Base-by-base conservation (phyloP, 2,888 invertebrate species). In the Phlogophora meticulosa region DNA sequence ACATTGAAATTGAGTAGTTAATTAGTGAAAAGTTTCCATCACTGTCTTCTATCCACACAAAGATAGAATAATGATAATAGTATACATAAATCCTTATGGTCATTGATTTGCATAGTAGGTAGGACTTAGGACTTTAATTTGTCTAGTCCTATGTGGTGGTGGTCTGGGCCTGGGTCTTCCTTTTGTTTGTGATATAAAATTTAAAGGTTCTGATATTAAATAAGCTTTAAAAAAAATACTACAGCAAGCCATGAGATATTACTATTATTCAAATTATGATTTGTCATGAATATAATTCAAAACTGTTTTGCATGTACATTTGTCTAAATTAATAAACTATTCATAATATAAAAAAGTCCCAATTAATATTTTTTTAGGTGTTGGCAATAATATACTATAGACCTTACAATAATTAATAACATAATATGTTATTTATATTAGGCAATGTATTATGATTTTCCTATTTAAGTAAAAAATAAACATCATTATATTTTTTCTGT, bases 181-280 rank as follows among this genome's bases (percentile, higher is more conserved):
- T 72, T 65, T 32, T 59, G n/a, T 70, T 34, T 72, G 36, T 72
- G 4, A 11, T 7, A 10, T 7, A 45, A 17, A 32, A 60, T 17
- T 4, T 28, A 28, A 28, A 28, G n/a, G n/a, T n/a, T n/a, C n/a
- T n/a, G n/a, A n/a, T n/a, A n/a, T n/a, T n/a, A n/a, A n/a, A n/a
- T n/a, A n/a, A n/a, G 13, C 13, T 42, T 32, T 17, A 60, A 28
- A 7, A 28, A 20, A 4, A 1, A 28, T 0, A 20, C 11, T 9
- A n/a, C n/a, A n/a, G n/a, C n/a, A n/a, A n/a, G n/a, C n/a, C n/a
- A n/a, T n/a, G n/a, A n/a, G n/a, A n/a, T 28, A 28, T 28, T 28
- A 28, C 28, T 28, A 28, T 28, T 28, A 28, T 28, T 28, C 2
- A 28, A 28, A 28, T 28, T 4, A 28, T 28, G 2, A 28, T 28